Conservation (phyloP, 1,140 invertebrate genomes). For the Lordiphosa stackelbergi region DNA sequence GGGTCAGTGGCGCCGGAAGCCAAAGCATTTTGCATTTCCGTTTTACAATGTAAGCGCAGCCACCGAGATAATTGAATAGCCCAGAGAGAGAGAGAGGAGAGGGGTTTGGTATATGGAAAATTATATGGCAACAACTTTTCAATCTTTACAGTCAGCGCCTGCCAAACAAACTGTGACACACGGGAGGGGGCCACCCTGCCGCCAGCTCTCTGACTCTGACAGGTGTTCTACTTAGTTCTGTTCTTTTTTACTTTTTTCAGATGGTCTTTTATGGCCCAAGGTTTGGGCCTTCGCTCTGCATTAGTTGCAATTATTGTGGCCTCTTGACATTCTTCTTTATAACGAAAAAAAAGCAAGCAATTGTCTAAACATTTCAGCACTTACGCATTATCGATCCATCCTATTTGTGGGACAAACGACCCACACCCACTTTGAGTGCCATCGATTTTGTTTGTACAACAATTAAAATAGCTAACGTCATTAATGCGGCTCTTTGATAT, state of each 20-base stretch:
- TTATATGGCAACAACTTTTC: constrained; percentile 29
- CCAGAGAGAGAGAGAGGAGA: not conserved
- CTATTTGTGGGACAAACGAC: constrained; percentile 8
- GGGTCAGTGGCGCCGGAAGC: too few relatives aligned
- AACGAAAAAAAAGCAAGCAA: constrained; percentile 26
- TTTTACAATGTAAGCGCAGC: constrained; percentile 4
- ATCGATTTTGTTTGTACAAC: constrained; percentile 38
- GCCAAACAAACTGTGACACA: constrained; percentile 38
- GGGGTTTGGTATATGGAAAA: constrained; percentile 21
- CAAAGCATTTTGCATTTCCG: too few relatives aligned
- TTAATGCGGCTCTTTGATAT: constrained; percentile 9
- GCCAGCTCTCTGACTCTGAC: constrained; percentile 10
- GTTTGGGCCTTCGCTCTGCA: constrained; percentile 60
- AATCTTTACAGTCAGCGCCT: constrained; percentile 44
- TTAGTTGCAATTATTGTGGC: constrained; percentile 75
- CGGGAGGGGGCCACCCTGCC: not conserved
- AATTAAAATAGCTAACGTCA: too few relatives aligned
- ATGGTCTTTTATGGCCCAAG: constrained; percentile 63
- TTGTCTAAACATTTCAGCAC: constrained; percentile 32
- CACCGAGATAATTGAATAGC: constrained; percentile 1
- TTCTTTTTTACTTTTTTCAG: constrained; percentile 17
- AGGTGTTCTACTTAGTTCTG: constrained; percentile 9
- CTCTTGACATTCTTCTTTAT: constrained; percentile 74
- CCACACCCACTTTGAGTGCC: constrained; percentile 33
- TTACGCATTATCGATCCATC: constrained; percentile 51